Evolutionary conservation across 2,797 vertebrate species (phyloP), one percentile per base, ranked within the genome.

Genomic region (Kryptolebias ocellatus): DNA sequence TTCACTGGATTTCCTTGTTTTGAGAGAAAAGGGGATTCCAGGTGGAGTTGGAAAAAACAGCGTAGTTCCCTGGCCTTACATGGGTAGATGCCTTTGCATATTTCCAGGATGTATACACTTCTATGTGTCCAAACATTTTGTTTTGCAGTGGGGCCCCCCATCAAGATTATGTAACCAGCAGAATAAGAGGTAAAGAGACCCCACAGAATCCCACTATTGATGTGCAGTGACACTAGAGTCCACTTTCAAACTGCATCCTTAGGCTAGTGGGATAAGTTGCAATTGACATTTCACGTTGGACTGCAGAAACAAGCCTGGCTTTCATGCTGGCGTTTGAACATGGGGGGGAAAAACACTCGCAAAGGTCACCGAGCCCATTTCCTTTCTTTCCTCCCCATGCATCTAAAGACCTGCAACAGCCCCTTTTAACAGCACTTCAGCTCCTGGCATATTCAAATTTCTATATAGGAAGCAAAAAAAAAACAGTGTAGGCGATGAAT

Each of bases 341-440:
- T 84, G 89, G 91, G 92, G 91, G 92, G 47, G 92, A 92, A 93
- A 94, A 93, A 93, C 93, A 92, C 90, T 90, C 64, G 74, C 89
- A 95, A 94, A 95, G 93, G 93, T 94, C 94, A 95, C 89, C 92
- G 92, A 93, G 92, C 93, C 92, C 93, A 94, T 94, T 95, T 95
- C 93, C 93, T 91, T 90, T 90, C 83, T 89, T 81, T 87, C 80
- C 76, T 85, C 80, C 54, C 63, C 71, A 71, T 85, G 89, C 80
- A 88, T 88, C 89, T 90, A 89, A 90, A 93, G 89, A 93, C 91
- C 90, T 90, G 88, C 85, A 89, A 85, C 87, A 82, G 60, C 72
- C 79, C 69, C 85, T 92, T 91, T 92, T 78, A 90, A 84, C 85
- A 85, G 78, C 79, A 87, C 86, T 90, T 89, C 80, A 75, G 75